phyloP scores from a whole-genome alignment of 2,797 vertebrate species.

The Cuniculus paca region DNA sequence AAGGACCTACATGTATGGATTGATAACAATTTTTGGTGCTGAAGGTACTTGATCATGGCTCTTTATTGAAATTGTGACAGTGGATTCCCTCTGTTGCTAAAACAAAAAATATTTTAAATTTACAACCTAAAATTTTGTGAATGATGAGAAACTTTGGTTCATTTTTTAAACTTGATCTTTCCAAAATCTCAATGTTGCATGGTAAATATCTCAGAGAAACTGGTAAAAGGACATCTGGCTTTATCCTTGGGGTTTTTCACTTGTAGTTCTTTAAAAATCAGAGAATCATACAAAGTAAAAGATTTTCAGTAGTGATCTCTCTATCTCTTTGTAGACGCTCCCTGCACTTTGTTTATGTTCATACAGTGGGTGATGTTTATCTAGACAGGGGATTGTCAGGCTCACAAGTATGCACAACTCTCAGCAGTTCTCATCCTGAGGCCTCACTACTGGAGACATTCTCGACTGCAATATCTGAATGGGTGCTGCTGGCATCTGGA shows the following conservation, averaged over 20 bases:
- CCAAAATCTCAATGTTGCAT: neutral
- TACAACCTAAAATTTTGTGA: neutral
- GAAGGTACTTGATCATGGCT: neutral
- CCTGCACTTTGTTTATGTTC: neutral
- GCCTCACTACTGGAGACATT: neutral
- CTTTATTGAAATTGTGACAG: neutral
- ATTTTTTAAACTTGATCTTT: constrained; percentile 29
- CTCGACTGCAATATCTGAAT: neutral
- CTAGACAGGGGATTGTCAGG: neutral
- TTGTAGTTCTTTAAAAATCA: neutral
- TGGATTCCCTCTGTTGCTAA: constrained; percentile 73
- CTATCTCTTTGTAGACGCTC: neutral
- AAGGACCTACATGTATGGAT: neutral
- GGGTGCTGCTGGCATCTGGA: neutral
- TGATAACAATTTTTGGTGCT: neutral
- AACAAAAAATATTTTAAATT: constrained; percentile 41
- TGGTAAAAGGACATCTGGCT: neutral
- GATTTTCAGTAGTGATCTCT: neutral
- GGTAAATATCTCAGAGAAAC: neutral
- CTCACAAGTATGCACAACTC: neutral
- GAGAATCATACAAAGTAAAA: neutral
- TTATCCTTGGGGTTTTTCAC: neutral
- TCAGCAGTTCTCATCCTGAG: neutral
- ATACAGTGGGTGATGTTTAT: neutral
- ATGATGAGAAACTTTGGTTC: neutral